Base-by-base conservation (phyloP, 2,888 invertebrate genomes). In the Anaspis maculata region DNA sequence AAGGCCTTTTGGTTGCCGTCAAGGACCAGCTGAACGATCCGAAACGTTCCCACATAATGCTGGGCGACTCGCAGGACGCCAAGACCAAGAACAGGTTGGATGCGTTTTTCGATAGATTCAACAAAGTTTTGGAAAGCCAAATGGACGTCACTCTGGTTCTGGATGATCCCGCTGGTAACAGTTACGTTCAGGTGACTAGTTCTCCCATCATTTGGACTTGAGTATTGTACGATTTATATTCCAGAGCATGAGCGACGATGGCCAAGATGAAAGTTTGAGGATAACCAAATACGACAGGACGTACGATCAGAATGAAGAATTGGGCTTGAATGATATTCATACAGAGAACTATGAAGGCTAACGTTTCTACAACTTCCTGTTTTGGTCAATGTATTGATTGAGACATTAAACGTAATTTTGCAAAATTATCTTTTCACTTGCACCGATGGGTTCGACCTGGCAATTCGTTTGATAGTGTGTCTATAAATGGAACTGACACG, bases 151-250 rank as follows among this genome's bases (percentile, higher is more conserved):
- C 91, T 0, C 46, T 98, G 2, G 61, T 96, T 2, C 67, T 98
- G 42, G 91, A 97, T 63, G 98, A 98, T 70, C 94, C 97, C 2
- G 90, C 96, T 5, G 98, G 98, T 0, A 97, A 97, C 66, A 95
- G 94, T 44, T 97, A 95, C 59, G 74, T 97, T 25, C 89, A 91
- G 70, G 74, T 73, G n/a, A n/a, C n/a, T n/a, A n/a, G n/a, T n/a
- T n/a, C n/a, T n/a, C n/a, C n/a, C n/a, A n/a, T n/a, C n/a, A n/a
- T n/a, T n/a, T n/a, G n/a, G n/a, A n/a, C n/a, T n/a, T n/a, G n/a
- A n/a, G n/a, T n/a, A n/a, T n/a, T n/a, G n/a, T n/a, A n/a, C n/a
- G n/a, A n/a, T n/a, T n/a, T n/a, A 37, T 38, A 41, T 65, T 68
- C 26, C 68, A 83, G 77, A 39, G 39, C 16, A 14, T 32, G 13